phyloP scores from a whole-genome alignment of 2,888 invertebrate species.

The Torymus auratus region DNA sequence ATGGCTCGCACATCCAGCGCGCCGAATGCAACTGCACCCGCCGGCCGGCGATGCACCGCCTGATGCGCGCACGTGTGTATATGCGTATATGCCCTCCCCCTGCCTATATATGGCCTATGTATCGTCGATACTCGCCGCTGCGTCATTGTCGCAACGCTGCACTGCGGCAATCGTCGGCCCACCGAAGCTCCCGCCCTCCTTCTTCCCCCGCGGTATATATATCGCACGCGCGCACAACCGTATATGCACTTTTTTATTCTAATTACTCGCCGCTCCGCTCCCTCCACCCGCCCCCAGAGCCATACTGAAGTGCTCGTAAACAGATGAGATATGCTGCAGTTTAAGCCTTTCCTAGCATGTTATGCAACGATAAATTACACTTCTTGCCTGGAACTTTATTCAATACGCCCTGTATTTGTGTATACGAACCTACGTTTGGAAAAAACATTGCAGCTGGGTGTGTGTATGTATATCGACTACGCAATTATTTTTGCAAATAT shows the following conservation, averaged over 20 bases:
- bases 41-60: slow-evolving; percentile 63
- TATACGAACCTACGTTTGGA: too few species aligned
- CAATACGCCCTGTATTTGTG: too few species aligned
- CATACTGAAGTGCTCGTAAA: slow-evolving; percentile 51
- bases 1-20: slow-evolving; percentile 66
- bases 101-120: slow-evolving; percentile 33
- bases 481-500: too few species aligned
- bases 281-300: slow-evolving; percentile 31
- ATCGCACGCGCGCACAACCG: neutral
- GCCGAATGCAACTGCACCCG: slow-evolving; percentile 26
- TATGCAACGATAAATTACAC: slow-evolving; percentile 31
- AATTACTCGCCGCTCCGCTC: slow-evolving; percentile 3
- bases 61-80: slow-evolving; percentile 66
- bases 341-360: slow-evolving; percentile 35
- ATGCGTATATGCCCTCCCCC: neutral
- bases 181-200: neutral
- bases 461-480: too few species aligned
- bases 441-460: too few species aligned
- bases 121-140: slow-evolving; percentile 60
- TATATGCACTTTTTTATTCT: slow-evolving; percentile 41
- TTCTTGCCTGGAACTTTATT: neutral
- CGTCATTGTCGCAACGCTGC: slow-evolving; percentile 61
- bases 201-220: neutral
- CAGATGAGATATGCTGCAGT: slow-evolving; percentile 41
- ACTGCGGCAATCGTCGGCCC: slow-evolving; percentile 48